Evolutionary conservation across 2,113 vertebrate species (phyloP).

Genomic region (Aegithalos caudatus): DNA sequence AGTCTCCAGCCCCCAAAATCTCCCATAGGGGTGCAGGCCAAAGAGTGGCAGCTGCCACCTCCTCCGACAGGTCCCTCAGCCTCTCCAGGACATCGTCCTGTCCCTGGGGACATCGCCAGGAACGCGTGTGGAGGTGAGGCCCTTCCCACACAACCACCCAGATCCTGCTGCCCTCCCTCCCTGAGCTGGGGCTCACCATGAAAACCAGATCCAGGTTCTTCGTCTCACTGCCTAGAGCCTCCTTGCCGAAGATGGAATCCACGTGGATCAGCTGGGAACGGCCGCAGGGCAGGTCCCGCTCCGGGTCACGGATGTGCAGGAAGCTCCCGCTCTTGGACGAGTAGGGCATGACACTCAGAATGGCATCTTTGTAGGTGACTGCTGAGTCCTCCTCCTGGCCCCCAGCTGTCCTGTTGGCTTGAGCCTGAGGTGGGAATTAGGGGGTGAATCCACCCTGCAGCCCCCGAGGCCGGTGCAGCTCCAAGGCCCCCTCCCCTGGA

Average conservation of each 20-base stretch:
- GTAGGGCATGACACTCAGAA: rapidly evolving
- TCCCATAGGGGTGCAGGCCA: neutral
- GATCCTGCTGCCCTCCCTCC: neutral
- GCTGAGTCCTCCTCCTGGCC: rapidly evolving
- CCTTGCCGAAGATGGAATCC: neutral
- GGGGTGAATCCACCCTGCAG: neutral
- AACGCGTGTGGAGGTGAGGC: rapidly evolving
- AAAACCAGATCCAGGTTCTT: neutral
- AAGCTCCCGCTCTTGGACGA: neutral
- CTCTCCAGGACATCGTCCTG: neutral
- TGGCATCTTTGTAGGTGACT: rapidly evolving
- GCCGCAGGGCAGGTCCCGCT: neutral
- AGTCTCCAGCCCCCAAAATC: neutral
- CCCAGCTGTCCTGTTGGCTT: neutral
- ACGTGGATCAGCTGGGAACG: neutral
- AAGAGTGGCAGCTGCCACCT: neutral
- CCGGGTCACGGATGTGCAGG: neutral
- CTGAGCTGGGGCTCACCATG: neutral
- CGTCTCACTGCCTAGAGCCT: neutral
- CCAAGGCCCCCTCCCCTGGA: neutral
- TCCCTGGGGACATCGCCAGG: neutral
- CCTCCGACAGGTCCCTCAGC: neutral
- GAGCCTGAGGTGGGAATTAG: neutral
- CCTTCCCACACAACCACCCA: rapidly evolving
- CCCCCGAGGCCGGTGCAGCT: neutral